Base-by-base conservation (phyloP, 2,888 invertebrate species). In the Epinotia demarniana region DNA sequence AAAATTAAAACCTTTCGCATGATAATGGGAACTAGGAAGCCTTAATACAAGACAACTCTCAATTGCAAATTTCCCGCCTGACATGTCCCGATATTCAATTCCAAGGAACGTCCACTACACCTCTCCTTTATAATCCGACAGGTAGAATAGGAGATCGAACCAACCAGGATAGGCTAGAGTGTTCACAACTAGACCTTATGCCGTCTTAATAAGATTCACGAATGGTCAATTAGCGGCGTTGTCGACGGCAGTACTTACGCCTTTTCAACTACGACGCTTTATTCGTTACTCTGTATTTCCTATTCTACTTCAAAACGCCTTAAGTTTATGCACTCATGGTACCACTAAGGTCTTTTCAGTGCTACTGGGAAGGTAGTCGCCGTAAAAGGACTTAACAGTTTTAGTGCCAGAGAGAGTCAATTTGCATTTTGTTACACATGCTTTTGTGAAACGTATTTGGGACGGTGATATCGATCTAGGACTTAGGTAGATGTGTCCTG, bases 351-450 rank as follows among this genome's bases (percentile, higher is more conserved):
- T 5, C 61, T 33, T 16, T 61, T 33, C 33, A 4, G 16, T 12
- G n/a, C n/a, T 53, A n/a, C 33, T 16, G 61, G 27, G n/a, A n/a
- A n/a, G 33, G 16, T 61, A 16, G 13, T 23, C 43, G 3, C 18
- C 23, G 57, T 58, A 58, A 69, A 74, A 74, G 69, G 74, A 62
- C 63, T 58, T 74, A 74, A 70, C 63, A 49, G 58, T 63, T 70
- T 74, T 70, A 74, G 63, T n/a, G 33, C 57, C 12, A 74, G 69
- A 23, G 63, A 33, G 39, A 63, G 57, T 33, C 49, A 70, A 74
- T 74, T 74, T 74, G 74, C 74, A 74, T 74, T 74, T 74, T 58
- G 69, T 69, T 58, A 57, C 74, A 64, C 58, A 49, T 74, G 73
- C 73, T 69, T 55, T 69, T 63, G 69, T 63, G 49, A 33, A 33